These are phyloP conservation scores for Salmo trutta DNA, from an alignment of 2,797 vertebrate genomes.

Conservation along the genomic window DNA sequence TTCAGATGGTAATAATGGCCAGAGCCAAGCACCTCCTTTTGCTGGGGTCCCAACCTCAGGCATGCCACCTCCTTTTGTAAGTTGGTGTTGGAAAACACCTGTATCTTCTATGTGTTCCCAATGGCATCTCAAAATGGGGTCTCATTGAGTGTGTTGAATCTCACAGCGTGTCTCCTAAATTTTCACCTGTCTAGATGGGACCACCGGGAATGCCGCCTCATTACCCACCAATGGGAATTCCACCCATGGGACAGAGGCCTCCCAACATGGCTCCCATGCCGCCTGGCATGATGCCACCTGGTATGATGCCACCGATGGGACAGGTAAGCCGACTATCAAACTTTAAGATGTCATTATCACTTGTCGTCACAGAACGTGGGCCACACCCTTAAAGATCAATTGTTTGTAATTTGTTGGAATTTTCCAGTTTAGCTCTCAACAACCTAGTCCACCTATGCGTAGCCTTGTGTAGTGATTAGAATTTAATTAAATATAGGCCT, in stretches of 20 bases:
- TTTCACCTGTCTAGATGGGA: conserved; percentile 84
- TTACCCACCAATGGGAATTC: conserved; percentile 94
- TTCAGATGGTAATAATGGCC: conserved; percentile 83
- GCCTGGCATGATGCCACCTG: conserved; percentile 93
- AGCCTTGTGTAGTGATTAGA: too few relatives aligned
- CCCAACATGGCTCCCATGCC: conserved; percentile 93
- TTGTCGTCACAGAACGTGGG: not conserved
- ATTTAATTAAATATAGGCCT: too few relatives aligned
- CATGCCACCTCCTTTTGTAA: conserved; percentile 84
- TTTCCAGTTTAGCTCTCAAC: too few relatives aligned
- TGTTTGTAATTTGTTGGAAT: too few relatives aligned
- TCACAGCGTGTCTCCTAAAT: conserved; percentile 17
- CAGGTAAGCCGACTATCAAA: conserved; percentile 77
- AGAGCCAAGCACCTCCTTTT: conserved; percentile 80
- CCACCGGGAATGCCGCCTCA: conserved; percentile 94
- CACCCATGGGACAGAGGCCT: conserved; percentile 91
- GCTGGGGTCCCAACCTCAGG: conserved; percentile 79
- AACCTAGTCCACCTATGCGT: too few relatives aligned
- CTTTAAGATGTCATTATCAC: not conserved
- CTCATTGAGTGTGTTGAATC: not conserved
- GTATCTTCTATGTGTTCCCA: conserved; percentile 25
- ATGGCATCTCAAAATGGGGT: conserved; percentile 15
- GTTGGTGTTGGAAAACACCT: conserved; percentile 58
- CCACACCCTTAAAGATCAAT: too few relatives aligned
- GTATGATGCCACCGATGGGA: conserved; percentile 96